Base-by-base conservation (phyloP, 2,113 vertebrate genomes). In the Ascaphus truei region DNA sequence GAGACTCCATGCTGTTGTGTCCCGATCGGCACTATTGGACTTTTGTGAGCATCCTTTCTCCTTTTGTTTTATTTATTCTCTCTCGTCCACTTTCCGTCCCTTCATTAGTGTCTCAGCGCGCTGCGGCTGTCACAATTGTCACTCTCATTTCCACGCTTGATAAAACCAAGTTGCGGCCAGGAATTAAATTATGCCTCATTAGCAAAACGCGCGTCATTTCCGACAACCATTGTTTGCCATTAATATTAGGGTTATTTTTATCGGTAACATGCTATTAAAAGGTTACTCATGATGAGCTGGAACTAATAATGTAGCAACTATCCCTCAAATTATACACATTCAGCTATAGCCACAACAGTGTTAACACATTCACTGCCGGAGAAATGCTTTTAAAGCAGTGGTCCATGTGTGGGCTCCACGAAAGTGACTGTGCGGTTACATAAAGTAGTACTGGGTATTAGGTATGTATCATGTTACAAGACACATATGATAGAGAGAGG, bases 81-180 rank as follows among this genome's bases (percentile, higher is more conserved):
- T n/a, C n/a, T n/a, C n/a, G 66, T 68, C 60, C 66, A 59, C 60
- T 59, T 68, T 41, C 65, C 20, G 53, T 59, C 55, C 36, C 41
- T 59, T 68, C 55, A 68, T 68, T 68, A 50, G 45, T 68, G 66
- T 60, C 29, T 68, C 9, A 39, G 60, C 66, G 51, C 26, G 55
- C 6, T 16, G 30, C n/a, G 55, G 41, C 30, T 68, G 66, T 57
- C 41, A 50, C 55, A 68, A 68, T 41, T 68, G 66, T 68, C 55
- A 59, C 55, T 68, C 55, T 60, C 55, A 68, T 68, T 68, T 59
- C 43, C 33, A 68, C 66, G 66, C 66, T 68, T 59, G 55, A 60
- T 48, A 20, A 59, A 60, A 59, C 66, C 56, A 51, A 68, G 20
- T 51, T 60, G 43, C 41, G 39, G 66, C 66, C 23, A 68, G 30